Evolutionary conservation across 2,113 vertebrate species (phyloP), one percentile per base, ranked within the genome.

Genomic region (Psittacula cyanocephala): DNA sequence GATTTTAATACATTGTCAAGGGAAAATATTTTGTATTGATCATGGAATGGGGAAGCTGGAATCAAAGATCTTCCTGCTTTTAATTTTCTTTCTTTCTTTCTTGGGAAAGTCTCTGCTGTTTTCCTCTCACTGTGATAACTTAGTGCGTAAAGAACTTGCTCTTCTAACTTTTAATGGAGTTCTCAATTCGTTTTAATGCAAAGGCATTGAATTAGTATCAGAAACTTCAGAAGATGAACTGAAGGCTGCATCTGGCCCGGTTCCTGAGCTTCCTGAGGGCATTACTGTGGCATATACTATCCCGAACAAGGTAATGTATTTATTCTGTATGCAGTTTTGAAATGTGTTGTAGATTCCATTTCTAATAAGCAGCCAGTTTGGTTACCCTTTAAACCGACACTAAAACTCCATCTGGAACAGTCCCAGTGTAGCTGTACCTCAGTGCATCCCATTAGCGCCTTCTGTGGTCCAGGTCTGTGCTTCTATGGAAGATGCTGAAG

Each of bases 251-350:
- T 98, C 98, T 49, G 99, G 98, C 64, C 97, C 98, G 0, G 89
- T 98, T 71, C 99, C 98, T 12, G 98, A 99, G 68, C 98, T 99
- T 95, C 99, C 99, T 12, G 98, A 99, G 77, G 99, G 99, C 95
- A 99, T 99, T 95, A 98, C 97, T 50, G 98, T 99, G 92, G 99
- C 99, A 25, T 99, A 99, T 95, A 99, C 99, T 85, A 97, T 99
- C 95, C 99, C 99, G 70, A 95, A 98, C 75, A 98, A 98, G 98
- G 99, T 99, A 95, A 75, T 82, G 33, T 11, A 55, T 35, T 74
- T 76, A 60, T 62, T 94, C 33, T 57, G 43, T 28, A 17, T 50
- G n/a, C 65, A 25, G 43, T 60, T 78, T 68, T 78, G 1, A 67
- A 92, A 71, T 64, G n/a, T 14, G 20, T 11, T 83, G 14, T 31